phyloP scores from a whole-genome alignment of 2,113 vertebrate species.

The Lophura nycthemera region DNA sequence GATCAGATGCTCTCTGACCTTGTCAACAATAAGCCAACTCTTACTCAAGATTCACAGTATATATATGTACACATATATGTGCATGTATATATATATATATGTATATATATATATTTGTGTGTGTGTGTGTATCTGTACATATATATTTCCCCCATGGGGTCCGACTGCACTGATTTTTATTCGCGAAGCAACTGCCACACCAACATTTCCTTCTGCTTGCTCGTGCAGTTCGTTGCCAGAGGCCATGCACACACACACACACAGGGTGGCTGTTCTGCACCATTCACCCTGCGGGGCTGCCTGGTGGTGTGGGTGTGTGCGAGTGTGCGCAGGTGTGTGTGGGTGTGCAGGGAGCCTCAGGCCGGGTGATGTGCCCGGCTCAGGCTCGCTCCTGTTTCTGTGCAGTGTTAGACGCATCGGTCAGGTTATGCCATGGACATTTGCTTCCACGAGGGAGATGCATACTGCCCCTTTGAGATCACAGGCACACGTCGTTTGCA shows the following conservation, averaged over 20 bases:
- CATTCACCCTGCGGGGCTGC: neutral
- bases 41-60: conserved; percentile 57
- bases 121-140: conserved; percentile 66
- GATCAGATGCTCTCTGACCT: conserved; percentile 62
- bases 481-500: conserved; percentile 57
- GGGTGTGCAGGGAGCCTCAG: conserved; percentile 5
- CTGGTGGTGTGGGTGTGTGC: fast-evolving
- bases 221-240: conserved; percentile 67
- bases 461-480: conserved; percentile 73
- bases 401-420: conserved; percentile 76
- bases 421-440: conserved; percentile 68
- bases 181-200: conserved; percentile 79
- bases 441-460: conserved; percentile 73
- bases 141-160: conserved; percentile 75
- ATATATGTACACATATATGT: conserved; percentile 28
- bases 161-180: conserved; percentile 83
- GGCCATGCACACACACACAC: neutral
- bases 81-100: conserved; percentile 43
- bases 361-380: neutral
- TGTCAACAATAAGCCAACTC: conserved; percentile 79
- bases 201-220: conserved; percentile 72
- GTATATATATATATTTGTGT: conserved; percentile 52
- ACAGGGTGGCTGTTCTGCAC: neutral
- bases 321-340: neutral
- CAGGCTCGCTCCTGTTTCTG: conserved; percentile 31